phyloP scores from a whole-genome alignment of 2,113 vertebrate genomes.

The Sula dactylatra region DNA sequence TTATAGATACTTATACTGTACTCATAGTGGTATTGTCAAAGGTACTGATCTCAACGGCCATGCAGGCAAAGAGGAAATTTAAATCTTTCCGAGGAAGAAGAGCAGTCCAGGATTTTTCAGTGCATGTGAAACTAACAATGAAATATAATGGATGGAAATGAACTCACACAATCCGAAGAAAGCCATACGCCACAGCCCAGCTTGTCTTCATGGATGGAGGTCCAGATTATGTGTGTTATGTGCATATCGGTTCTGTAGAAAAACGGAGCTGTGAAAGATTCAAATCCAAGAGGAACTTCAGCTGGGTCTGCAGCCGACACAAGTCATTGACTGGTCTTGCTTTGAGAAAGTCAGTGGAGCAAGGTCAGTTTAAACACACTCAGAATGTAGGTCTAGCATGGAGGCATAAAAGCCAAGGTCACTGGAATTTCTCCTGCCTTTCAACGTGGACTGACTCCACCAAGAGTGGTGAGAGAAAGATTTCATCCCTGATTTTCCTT shows the following conservation, averaged over 20 bases:
- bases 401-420: background rate
- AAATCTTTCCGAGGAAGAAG: background rate
- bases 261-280: background rate
- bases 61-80: background rate
- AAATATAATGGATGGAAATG: background rate
- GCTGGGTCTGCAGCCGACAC: background rate
- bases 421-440: background rate
- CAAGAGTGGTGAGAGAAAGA: background rate
- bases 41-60: background rate
- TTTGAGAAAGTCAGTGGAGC: background rate
- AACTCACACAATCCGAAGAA: background rate
- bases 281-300: background rate
- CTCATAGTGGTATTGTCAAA: background rate
- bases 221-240: background rate
- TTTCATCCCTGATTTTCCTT: background rate
- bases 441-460: background rate
- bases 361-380: background rate
- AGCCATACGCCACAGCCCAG: background rate
- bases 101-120: background rate
- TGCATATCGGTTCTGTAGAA: background rate
- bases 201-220: background rate
- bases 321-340: background rate
- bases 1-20: background rate
- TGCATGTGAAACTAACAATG: background rate
- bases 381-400: rapidly evolving